phyloP scores from a whole-genome alignment of 1,140 invertebrate species.

The Drosophila neocordata region DNA sequence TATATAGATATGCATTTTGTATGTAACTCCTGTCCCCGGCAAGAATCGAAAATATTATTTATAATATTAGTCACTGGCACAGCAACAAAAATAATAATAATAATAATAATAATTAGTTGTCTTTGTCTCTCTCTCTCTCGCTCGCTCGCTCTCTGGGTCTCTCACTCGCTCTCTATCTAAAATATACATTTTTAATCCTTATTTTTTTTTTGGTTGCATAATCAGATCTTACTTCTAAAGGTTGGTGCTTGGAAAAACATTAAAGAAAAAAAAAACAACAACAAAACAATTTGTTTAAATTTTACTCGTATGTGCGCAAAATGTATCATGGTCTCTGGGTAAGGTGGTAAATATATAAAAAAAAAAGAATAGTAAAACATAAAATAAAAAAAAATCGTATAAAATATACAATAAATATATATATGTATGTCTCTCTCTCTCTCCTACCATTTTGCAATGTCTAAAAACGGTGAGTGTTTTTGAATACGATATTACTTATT shows the following conservation, averaged over 20 bases:
- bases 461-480: constrained; percentile 81
- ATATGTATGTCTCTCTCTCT: constrained; percentile 62
- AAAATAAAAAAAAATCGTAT: not conserved
- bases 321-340: constrained; percentile 77
- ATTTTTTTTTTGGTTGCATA: constrained; percentile 45
- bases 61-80: constrained; percentile 5
- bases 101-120: constrained; percentile 15
- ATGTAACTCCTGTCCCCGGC: constrained; percentile 55
- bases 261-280: constrained; percentile 29
- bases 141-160: constrained; percentile 16
- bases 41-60: not conserved
- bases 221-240: constrained; percentile 49
- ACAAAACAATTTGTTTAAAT: constrained; percentile 50
- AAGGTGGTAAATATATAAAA: constrained; percentile 63
- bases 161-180: constrained; percentile 15
- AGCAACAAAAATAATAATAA: not conserved
- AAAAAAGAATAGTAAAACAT: constrained; percentile 56
- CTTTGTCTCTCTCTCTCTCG: constrained; percentile 19
- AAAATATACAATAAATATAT: too few species aligned
- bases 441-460: constrained; percentile 78
- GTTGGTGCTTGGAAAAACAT: constrained; percentile 64
- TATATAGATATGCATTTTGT: constrained; percentile 63
- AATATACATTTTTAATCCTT: constrained; percentile 18
- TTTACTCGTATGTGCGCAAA: constrained; percentile 60
- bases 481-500: constrained; percentile 72